Base-by-base conservation (phyloP, 2,113 vertebrate genomes). In the Silurus asotus region DNA sequence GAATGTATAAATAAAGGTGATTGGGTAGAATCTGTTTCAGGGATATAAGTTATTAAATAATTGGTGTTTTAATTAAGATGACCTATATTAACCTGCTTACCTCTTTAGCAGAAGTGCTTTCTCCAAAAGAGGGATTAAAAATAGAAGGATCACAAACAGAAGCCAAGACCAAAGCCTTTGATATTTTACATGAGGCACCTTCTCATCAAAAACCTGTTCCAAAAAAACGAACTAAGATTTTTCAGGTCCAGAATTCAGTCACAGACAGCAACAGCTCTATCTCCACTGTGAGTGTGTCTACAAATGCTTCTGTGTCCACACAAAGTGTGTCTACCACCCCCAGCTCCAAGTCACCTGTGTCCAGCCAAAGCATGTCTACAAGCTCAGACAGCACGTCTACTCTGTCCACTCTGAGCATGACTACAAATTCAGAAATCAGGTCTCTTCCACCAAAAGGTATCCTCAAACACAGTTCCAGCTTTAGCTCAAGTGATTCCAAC, bases 181-280 rank as follows among this genome's bases (percentile, higher is more conserved):
- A 91, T 77, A 92, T 88, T 6, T 91, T 92, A 25, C 92, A 92
- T 23, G 90, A 91, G 28, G 92, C 87, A 62, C 80, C 85, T 48
- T 15, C 75, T 9, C 81, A 88, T 56, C 94, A 94, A 76, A 92
- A 88, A 81, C 97, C 97, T 6, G 89, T 98, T 82, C 97, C 98
- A 11, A 98, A 96, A 94, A 95, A 95, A 75, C 96, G 97, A 92
- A 99, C 94, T 49, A 91, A 96, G 70, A 69, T 95, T 74, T 93
- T 90, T 6, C 96, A 92, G 91, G 85, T 70, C 37, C 88, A 88
- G 77, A 84, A 81, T 53, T 88, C 88, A 64, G 72, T 90, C 23
- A 51, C 87, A 45, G 92, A 94, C 6, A 94, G 85, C 84, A 92
- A 89, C n/a, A 85, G 88, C 51, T 48, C 87, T 61, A 76, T 89